Conservation (phyloP, 2,888 invertebrate genomes). For the Pandemis heparana region DNA sequence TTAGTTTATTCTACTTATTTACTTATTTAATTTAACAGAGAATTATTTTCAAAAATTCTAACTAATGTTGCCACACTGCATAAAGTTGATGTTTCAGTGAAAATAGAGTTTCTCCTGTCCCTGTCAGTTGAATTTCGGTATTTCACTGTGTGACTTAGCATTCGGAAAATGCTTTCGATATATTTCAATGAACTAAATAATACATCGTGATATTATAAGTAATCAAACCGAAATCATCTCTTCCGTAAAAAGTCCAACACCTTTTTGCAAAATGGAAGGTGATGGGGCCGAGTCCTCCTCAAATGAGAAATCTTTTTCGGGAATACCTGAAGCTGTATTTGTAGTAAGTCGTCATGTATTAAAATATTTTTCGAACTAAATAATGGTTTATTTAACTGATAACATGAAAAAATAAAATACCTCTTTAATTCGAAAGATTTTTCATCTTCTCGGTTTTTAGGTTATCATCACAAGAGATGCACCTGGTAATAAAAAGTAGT, state of each 20-base stretch:
- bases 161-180: constrained; percentile 25
- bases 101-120: too few relatives aligned
- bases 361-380: not conserved
- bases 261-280: constrained; percentile 71
- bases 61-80: too few relatives aligned
- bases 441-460: constrained; percentile 20
- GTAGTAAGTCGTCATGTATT: constrained; percentile 87
- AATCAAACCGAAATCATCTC: not conserved
- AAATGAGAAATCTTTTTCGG: constrained; percentile 89
- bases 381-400: not conserved
- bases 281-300: constrained; percentile 62
- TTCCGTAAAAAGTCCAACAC: not conserved
- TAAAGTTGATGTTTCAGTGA: too few relatives aligned
- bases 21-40: too few relatives aligned
- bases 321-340: constrained; percentile 95
- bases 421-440: not conserved
- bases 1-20: too few relatives aligned
- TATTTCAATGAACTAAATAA: constrained; percentile 5
- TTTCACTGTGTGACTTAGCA: constrained; percentile 1
- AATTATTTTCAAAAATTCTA: too few relatives aligned
- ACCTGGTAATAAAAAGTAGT: constrained; percentile 18
- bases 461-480: constrained; percentile 16
- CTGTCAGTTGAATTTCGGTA: constrained; percentile 1
- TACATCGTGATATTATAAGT: constrained; percentile 14
- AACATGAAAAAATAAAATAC: not conserved